These are phyloP conservation scores for Holotrichia oblita DNA, from an alignment of 1,140 invertebrate genomes.

Conservation along the genomic window DNA sequence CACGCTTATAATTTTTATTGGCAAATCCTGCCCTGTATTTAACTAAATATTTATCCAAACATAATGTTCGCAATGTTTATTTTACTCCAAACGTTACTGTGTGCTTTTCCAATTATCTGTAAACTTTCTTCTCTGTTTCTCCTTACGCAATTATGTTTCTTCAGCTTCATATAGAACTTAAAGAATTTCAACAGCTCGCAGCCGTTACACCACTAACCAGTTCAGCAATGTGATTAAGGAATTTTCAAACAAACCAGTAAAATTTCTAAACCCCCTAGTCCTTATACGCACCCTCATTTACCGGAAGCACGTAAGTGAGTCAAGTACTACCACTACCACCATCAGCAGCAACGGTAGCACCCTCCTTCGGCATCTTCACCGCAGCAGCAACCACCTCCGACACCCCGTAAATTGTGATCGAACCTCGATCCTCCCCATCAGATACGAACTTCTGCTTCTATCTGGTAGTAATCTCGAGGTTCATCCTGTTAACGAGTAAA, in stretches of 20 bases:
- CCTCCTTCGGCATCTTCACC: constrained; percentile 1
- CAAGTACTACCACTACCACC: constrained; percentile 24
- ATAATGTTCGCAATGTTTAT: too few relatives aligned
- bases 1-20: too few relatives aligned
- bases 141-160: too few relatives aligned
- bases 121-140: too few relatives aligned
- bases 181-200: constrained; percentile 24
- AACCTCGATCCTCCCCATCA: background rate
- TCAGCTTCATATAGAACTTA: too few relatives aligned
- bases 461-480: constrained; percentile 36
- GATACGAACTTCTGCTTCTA: constrained; percentile 7
- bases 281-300: background rate
- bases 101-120: too few relatives aligned
- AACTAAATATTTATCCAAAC: too few relatives aligned
- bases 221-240: constrained; percentile 31
- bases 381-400: constrained; percentile 26
- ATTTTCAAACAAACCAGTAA: constrained; percentile 34
- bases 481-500: constrained; percentile 35
- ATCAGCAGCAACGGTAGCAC: background rate
- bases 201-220: background rate
- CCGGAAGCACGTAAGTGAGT: constrained; percentile 37
- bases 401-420: constrained; percentile 20
- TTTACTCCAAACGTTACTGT: too few relatives aligned
- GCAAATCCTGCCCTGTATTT: too few relatives aligned
- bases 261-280: constrained; percentile 3